Conservation (phyloP, 2,888 invertebrate species). For the Hydroisotoma schaefferi region DNA sequence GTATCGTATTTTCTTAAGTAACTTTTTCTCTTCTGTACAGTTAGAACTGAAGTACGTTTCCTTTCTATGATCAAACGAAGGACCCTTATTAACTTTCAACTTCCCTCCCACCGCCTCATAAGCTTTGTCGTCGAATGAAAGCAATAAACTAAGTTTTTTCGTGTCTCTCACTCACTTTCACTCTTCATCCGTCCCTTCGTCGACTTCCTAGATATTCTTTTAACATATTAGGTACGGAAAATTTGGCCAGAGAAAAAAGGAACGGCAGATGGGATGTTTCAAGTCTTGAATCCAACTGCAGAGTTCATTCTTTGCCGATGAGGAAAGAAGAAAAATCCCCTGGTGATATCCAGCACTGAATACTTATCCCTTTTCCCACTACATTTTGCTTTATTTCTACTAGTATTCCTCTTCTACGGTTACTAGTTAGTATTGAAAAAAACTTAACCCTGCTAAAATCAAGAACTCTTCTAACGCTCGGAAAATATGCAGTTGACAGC, state of each 20-base stretch:
- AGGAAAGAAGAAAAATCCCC: background rate
- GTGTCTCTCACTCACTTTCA: background rate
- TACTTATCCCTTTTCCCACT: background rate
- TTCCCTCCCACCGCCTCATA: too few species aligned
- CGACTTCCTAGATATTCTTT: background rate
- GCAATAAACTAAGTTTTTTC: slow-evolving; percentile 14
- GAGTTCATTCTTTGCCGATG: background rate
- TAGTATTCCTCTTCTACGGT: too few species aligned
- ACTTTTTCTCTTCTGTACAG: too few species aligned
- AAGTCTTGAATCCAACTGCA: slow-evolving; percentile 11
- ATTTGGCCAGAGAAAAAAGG: background rate
- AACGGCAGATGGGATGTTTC: background rate
- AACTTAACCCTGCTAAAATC: too few species aligned
- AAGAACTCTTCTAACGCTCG: background rate
- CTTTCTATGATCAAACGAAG: too few species aligned
- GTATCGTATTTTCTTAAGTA: too few species aligned
- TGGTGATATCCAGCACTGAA: background rate
- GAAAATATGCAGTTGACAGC: background rate
- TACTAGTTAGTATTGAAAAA: too few species aligned
- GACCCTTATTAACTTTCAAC: too few species aligned
- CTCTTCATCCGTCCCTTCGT: slow-evolving; percentile 4
- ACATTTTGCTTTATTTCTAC: background rate
- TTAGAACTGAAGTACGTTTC: too few species aligned
- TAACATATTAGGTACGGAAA: background rate
- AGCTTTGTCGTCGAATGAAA: background rate